phyloP scores from a whole-genome alignment of 1,140 invertebrate species.

The Dufourea novaeangliae region DNA sequence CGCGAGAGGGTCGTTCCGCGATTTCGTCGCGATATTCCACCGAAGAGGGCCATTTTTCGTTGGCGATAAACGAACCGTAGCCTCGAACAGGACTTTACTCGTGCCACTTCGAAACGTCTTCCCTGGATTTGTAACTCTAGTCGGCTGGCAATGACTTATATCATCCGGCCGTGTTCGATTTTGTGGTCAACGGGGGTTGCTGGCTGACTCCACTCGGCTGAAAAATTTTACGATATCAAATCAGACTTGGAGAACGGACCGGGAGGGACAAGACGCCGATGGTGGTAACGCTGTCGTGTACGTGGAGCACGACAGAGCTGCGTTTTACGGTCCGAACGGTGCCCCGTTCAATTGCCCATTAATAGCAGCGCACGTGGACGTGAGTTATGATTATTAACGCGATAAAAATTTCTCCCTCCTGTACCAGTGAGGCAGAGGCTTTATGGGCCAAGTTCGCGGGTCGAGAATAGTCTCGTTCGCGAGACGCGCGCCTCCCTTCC shows the following conservation, averaged over 20 bases:
- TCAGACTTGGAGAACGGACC: not conserved
- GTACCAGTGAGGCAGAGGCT: not conserved
- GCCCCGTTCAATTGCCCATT: slow-evolving; percentile 18
- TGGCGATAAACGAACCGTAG: slow-evolving; percentile 34
- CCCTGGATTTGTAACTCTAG: slow-evolving; percentile 33
- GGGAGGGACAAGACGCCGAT: not conserved
- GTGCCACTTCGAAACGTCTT: not conserved
- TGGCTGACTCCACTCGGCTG: not conserved
- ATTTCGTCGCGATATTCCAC: slow-evolving; percentile 11
- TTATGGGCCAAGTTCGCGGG: slow-evolving; percentile 2
- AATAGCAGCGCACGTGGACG: slow-evolving; percentile 22
- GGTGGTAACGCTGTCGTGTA: not conserved
- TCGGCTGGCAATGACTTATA: slow-evolving; percentile 35
- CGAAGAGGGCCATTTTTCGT: not conserved
- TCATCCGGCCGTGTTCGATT: slow-evolving; percentile 24
- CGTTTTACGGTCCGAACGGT: slow-evolving; percentile 5
- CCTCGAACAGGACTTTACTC: slow-evolving; percentile 19
- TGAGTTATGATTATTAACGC: slow-evolving; percentile 29
- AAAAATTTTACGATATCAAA: slow-evolving; percentile 25
- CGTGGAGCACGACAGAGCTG: not conserved
- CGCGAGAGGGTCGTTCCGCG: no score
- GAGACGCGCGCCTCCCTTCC: not conserved
- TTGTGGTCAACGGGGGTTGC: slow-evolving; percentile 25
- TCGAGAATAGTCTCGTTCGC: no score
- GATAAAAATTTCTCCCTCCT: slow-evolving; percentile 18